Evolutionary conservation across 37 sponge, comb jelly and placozoan genomes (phyloP), one percentile per base, ranked within the genome.

Genomic region (Cliona cf. orientalis): DNA sequence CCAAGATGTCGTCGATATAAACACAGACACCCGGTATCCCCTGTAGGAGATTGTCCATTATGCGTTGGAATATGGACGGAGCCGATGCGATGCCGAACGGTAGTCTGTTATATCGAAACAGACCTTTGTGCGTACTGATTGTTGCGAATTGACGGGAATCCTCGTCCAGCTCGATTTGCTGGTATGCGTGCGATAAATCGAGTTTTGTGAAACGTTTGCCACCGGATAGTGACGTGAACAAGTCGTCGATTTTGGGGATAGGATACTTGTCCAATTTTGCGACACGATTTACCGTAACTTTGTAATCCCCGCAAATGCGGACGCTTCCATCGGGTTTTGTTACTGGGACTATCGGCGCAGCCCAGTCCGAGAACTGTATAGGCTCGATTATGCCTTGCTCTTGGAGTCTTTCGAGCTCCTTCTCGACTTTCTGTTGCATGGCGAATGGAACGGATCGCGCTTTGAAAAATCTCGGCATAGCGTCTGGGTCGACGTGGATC

Each of bases 41-140:
- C 31, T 42, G 58, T 63, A 85, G 38, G 34, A 85, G 55, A 23
- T 35, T 56, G 14, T 85, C 79, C 62, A 85, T 85, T 23, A 36
- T 70, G 23, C 73, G 36, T 46, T 86, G 87, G 74, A 86, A 86
- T 32, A 76, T 79, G 26, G 87, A 65, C 17, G 70, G 65, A 25
- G 87, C 80, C 1, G 87, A 71, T 28, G 66, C 21, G 5, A 86
- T 59, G 25, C 87, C 87, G 42, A 85, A 85, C 2, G 86, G 78
- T 22, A 85, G 62, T 2, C 86, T 28, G 22, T 63, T 85, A 58
- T 67, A 85, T 42, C n/a, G 32, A 25, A 67, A 72, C 21, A 85
- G 71, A 14, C 86, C 76, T 62, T 75, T 65, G 61, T 65, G 86
- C 5, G 86, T 85, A 43, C 67, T 77, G 37, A 85, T 67, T 12